These are phyloP conservation scores for Nephrotoma flavescens DNA, from an alignment of 2,888 invertebrate species.

Conservation along the genomic window DNA sequence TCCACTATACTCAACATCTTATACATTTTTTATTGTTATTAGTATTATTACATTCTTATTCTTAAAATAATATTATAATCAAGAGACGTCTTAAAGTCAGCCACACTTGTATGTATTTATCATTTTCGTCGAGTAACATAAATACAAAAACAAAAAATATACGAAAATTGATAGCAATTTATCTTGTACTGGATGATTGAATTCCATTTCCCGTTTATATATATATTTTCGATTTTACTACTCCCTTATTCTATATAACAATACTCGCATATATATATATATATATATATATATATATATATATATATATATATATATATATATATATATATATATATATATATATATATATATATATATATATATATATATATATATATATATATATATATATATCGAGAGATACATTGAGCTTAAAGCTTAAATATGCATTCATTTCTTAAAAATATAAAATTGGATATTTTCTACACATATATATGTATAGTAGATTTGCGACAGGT, in stretches of 20 bases:
- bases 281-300: no score
- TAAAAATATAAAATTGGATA: background rate
- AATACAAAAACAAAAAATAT: background rate
- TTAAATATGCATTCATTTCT: background rate
- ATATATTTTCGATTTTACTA: no score
- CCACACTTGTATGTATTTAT: slow-evolving; percentile 1
- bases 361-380: no score
- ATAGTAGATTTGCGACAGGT: background rate
- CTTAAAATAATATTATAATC: slow-evolving; percentile 1
- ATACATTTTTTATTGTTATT: background rate
- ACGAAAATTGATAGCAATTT: slow-evolving; percentile 3
- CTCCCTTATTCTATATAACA: no score
- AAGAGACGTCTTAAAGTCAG: slow-evolving; percentile 1
- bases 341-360: no score
- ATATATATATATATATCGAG: background rate
- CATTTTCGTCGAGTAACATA: background rate
- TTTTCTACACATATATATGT: background rate
- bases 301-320: no score
- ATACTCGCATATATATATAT: no score
- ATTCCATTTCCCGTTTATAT: background rate
- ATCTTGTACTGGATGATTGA: slow-evolving; percentile 3
- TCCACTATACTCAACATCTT: background rate
- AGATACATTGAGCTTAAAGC: background rate
- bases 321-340: no score
- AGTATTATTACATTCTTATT: background rate